Evolutionary conservation across 2,113 vertebrate species (phyloP), one percentile per base, ranked within the genome.

Genomic region (Calyptommatus sinebrachiatus): DNA sequence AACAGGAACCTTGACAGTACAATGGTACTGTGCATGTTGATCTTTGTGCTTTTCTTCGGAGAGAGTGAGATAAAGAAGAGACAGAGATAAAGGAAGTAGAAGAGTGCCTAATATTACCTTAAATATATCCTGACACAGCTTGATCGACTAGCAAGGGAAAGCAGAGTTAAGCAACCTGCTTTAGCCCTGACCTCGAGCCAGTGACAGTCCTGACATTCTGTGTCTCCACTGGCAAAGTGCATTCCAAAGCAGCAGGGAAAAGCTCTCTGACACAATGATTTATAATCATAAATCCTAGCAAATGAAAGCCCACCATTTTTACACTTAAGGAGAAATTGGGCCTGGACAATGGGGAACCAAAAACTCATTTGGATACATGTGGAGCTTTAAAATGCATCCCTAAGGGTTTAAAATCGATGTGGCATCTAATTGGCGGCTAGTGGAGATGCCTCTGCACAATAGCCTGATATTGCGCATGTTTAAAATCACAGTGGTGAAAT

Each of bases 351-450:
- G 83, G 93, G 93, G 92, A 94, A 89, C 79, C 86, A 83, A 88
- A 94, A 94, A 91, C 85, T 94, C 93, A 93, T 95, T 92, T 93
- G 87, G 92, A 95, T 93, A 92, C 93, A 93, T 50, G 70, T 70
- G 65, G 90, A 90, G 92, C 90, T 93, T 90, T 84, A 89, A 92
- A 93, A 90, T 80, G 84, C 72, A 91, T 90, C 89, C 85, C 88
- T 81, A 65, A 89, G 89, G 89, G 84, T 87, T 92, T 82, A 78
- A 80, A 87, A 92, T 93, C 74, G 79, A 92, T 89, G 81, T 10
- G 1, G 20, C 80, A 78, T 76, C 87, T 92, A 88, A 84, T 88
- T 72, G 80, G 88, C 83, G 89, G 83, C 73, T 79, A 88, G 78
- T 77, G 24, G 66, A 73, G 81, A 86, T 84, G 84, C 85, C 88